phyloP scores from a whole-genome alignment of 2,888 invertebrate genomes.

The Rhogogaster chlorosoma region DNA sequence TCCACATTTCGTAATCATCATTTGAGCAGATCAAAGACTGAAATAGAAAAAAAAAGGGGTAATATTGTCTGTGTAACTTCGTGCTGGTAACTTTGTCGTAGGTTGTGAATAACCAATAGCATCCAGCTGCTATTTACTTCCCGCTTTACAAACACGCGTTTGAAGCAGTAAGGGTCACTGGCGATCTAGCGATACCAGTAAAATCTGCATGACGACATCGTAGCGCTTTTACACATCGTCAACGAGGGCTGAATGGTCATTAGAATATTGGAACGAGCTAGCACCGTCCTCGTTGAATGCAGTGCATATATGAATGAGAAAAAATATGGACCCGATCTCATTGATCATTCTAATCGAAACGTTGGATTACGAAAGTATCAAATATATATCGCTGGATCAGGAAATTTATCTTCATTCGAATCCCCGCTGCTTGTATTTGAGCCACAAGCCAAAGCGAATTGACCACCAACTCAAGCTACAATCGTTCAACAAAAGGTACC shows the following conservation, averaged over 20 bases:
- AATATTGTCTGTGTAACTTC: background rate
- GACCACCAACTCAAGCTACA: background rate
- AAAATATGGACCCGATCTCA: background rate
- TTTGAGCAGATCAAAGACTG: background rate
- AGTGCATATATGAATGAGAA: background rate
- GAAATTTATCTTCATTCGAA: background rate
- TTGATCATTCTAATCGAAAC: background rate
- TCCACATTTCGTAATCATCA: background rate
- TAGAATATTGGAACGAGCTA: background rate
- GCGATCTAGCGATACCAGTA: background rate
- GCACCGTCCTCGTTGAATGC: background rate
- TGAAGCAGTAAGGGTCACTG: background rate
- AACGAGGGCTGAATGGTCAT: constrained; percentile 9
- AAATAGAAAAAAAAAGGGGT: background rate
- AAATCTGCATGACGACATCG: background rate
- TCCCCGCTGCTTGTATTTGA: background rate
- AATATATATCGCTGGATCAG: background rate
- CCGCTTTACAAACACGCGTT: background rate
- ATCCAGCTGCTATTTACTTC: background rate
- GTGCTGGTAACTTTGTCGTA: background rate
- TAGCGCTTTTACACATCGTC: background rate
- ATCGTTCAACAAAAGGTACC: background rate
- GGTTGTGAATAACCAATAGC: background rate
- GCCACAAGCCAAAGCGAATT: background rate
- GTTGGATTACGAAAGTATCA: background rate